A percentile compares a stretch with the other conserved stretches of the same genome.
Conservation (phyloP, 1,140 invertebrate species). For the Drosophila navojoa region DNA sequence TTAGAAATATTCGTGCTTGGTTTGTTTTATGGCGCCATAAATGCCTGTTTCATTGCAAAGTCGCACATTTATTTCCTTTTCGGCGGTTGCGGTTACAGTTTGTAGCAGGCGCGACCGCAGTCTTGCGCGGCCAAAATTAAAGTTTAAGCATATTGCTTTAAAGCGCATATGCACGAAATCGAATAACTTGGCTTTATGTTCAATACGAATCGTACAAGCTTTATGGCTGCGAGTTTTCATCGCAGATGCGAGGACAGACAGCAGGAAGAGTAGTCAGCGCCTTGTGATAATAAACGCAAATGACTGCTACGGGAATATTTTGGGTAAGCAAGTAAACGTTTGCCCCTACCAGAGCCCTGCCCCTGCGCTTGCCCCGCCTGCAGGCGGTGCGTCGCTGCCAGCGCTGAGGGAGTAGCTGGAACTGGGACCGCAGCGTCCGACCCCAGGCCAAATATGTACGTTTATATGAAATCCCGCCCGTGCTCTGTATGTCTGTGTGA, state of each 20-base stretch:
- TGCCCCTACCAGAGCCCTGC: conserved; percentile 18
- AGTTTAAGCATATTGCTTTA: conserved; percentile 59
- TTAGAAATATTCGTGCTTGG: conserved; percentile 77
- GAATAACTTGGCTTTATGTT: conserved; percentile 59
- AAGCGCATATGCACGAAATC: conserved; percentile 57
- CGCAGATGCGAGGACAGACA: not conserved
- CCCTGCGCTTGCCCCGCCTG: not conserved
- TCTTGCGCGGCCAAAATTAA: conserved; percentile 42
- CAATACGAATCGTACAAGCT: conserved; percentile 25
- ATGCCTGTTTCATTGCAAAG: conserved; percentile 80
- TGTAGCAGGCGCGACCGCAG: conserved; percentile 29
- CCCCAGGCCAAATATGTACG: conserved; percentile 7
- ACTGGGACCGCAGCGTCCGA: conserved; percentile 19
- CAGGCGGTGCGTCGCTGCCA: conserved; percentile 10
- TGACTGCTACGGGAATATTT: conserved; percentile 73
- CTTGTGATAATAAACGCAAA: conserved; percentile 76
- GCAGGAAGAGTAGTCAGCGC: conserved; percentile 45
- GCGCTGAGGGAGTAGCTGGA: conserved; percentile 1
- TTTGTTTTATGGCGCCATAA: conserved; percentile 81
- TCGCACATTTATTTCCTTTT: conserved; percentile 81
- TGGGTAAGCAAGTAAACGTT: conserved; percentile 55
- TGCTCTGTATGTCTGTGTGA: not conserved
- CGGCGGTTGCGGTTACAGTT: conserved; percentile 74
- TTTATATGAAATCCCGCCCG: conserved; percentile 6
- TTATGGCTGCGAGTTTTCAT: conserved; percentile 35